Base-by-base conservation (phyloP, 2,113 vertebrate species). In the Malurus elegans region DNA sequence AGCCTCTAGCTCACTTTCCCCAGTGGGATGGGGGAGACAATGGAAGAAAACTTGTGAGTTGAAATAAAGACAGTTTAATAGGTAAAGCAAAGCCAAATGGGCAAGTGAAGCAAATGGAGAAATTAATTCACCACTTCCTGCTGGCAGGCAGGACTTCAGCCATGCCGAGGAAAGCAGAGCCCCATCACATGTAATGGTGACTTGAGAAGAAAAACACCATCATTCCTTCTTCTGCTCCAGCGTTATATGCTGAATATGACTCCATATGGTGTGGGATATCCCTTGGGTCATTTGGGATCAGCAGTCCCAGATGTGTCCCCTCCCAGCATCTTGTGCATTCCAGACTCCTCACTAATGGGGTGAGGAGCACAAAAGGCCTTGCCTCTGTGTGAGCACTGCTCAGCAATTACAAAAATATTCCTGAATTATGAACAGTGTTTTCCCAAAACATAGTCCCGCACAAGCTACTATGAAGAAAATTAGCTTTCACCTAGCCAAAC, bases 81-180 rank as follows among this genome's bases (percentile, higher is more conserved):
- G 44, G 24, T 65, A 38, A 79, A 72, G 8, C 5, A 32, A 58
- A 65, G 8, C 25, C 29, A 40, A 0, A 0, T 26, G 12, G 14
- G 10, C 6, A 66, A 60, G 20, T 9, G 47, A 85, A 53, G 25
- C 5, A 32, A 79, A 12, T 2, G 21, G 40, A 47, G 18, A 14
- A 79, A 79, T 65, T 72, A 45, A 72, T 53, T 71, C 17, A 34
- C 25, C 29, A 23, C 12, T 29, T 85, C 14, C 16, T 44, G 9
- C 21, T 19, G 38, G 20, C 17, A 40, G 29, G 29, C 8, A 65
- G 28, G 38, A 66, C 36, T 66, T 72, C 66, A 60, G 38, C 12
- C 9, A 16, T 23, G n/a, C 31, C 12, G 29, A 72, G n/a, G 12
- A 79, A 72, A 45, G 14, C 8, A 60, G 51, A 50, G 19, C 7